Evolutionary conservation across 2,888 invertebrate species (phyloP).

Genomic region (Loripinus fragilis): DNA sequence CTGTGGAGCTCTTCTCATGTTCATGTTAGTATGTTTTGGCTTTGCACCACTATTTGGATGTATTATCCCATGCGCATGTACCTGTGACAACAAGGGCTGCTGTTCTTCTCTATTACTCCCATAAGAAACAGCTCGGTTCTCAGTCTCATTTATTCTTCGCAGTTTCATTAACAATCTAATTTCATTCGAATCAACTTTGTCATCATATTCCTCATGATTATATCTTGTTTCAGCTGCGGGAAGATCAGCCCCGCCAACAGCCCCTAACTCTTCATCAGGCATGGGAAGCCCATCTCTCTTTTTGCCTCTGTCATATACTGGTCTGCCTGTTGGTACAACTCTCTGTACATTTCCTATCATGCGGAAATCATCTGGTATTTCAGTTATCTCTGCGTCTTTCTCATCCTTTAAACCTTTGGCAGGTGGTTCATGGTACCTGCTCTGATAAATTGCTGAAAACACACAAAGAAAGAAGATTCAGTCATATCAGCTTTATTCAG

Average conservation of each 20-base stretch:
- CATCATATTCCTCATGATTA: too few relatives aligned
- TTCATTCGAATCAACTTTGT: too few relatives aligned
- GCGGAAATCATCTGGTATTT: not conserved
- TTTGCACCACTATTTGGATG: slow-evolving; percentile 7
- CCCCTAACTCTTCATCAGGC: not conserved
- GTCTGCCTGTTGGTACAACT: not conserved
- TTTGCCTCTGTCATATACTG: not conserved
- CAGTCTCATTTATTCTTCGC: too few relatives aligned
- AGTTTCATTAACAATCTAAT: too few relatives aligned
- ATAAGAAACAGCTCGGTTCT: too few relatives aligned
- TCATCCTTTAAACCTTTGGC: not conserved
- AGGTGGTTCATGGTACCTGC: not conserved
- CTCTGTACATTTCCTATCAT: not conserved
- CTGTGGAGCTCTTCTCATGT: not conserved
- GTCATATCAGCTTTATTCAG: too few relatives aligned
- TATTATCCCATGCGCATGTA: too few relatives aligned
- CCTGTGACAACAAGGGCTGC: too few relatives aligned
- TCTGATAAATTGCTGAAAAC: not conserved
- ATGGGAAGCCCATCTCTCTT: not conserved
- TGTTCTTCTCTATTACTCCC: too few relatives aligned
- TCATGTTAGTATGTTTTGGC: not conserved
- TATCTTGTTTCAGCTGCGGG: too few relatives aligned
- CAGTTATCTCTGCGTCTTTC: not conserved
- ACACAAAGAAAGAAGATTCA: too few relatives aligned
- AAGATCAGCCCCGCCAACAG: not conserved